Percentiles rank a stretch among this genome's conserved stretches.
Evolutionary conservation across 92 coral and sea anemone genomes (phyloP).

Genomic region (Epizoanthus rinbou): DNA sequence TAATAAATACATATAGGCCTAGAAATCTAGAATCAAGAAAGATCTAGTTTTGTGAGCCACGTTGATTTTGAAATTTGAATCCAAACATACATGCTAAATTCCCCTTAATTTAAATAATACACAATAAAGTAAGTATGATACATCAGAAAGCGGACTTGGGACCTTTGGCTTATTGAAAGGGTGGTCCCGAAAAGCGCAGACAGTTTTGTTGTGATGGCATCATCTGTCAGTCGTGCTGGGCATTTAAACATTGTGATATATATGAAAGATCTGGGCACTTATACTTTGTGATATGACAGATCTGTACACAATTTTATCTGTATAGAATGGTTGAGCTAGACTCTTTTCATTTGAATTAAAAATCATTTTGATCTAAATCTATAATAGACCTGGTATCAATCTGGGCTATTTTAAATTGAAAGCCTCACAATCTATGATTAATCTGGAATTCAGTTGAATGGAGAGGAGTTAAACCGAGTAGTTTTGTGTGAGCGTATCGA

Average conservation of each 20-base stretch:
- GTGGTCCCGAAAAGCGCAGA: constrained; percentile 20
- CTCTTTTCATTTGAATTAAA: constrained; percentile 15
- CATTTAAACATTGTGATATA: constrained; percentile 15
- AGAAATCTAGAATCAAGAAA: constrained; percentile 15
- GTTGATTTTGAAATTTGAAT: constrained; percentile 15
- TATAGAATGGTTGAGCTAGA: constrained; percentile 17
- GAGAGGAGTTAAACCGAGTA: constrained; percentile 18
- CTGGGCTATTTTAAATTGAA: too few relatives aligned
- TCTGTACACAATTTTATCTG: constrained; percentile 16
- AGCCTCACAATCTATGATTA: constrained; percentile 17
- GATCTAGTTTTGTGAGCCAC: constrained; percentile 18
- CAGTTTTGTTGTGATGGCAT: constrained; percentile 17
- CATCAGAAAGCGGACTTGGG: constrained; percentile 19
- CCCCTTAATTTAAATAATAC: constrained; percentile 15
- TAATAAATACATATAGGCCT: constrained; percentile 15
- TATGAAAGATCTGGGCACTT: constrained; percentile 17
- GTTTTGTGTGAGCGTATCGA: constrained; percentile 18
- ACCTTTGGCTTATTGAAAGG: constrained; percentile 14
- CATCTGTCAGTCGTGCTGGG: constrained; percentile 20
- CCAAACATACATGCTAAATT: constrained; percentile 16
- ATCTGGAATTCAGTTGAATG: constrained; percentile 17
- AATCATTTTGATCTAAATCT: constrained; percentile 15
- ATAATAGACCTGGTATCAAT: constrained; percentile 16
- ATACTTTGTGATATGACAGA: constrained; percentile 16
- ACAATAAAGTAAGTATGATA: constrained; percentile 15